Percentiles rank a stretch among this genome's conserved stretches.
These are phyloP conservation scores for Globodera ellingtonae DNA, from an alignment of 1,140 invertebrate genomes.

Conservation along the genomic window DNA sequence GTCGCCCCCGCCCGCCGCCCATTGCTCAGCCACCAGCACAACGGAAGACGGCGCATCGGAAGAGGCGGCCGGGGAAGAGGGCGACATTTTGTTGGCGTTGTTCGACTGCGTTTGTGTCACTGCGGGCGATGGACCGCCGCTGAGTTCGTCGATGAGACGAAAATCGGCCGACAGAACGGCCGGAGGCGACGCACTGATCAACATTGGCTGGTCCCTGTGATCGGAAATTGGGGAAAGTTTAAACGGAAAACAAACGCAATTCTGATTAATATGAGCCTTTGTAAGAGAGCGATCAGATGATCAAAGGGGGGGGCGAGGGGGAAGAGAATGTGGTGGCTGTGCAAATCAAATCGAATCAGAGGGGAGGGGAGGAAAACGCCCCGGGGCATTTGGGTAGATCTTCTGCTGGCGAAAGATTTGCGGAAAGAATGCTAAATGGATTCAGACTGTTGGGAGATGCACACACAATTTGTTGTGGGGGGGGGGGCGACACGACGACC, in stretches of 20 bases:
- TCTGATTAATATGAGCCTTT: neutral
- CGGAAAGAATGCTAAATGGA: neutral
- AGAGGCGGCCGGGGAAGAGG: neutral
- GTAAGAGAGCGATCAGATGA: neutral
- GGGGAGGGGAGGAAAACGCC: neutral
- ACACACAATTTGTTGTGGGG: neutral
- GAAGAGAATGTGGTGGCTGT: neutral
- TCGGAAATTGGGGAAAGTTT: neutral
- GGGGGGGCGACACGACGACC: neutral
- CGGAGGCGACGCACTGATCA: slow-evolving; percentile 13
- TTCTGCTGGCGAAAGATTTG: neutral
- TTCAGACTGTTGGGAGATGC: neutral
- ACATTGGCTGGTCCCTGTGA: slow-evolving; percentile 7
- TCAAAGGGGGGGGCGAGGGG: too few species aligned
- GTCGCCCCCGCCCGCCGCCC: neutral
- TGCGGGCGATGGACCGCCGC: slow-evolving; percentile 9
- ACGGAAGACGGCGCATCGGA: slow-evolving; percentile 15
- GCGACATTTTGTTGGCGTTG: neutral
- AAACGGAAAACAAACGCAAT: neutral
- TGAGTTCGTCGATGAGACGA: slow-evolving; percentile 27
- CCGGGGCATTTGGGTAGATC: neutral
- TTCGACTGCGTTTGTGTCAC: neutral
- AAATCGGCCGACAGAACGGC: slow-evolving; percentile 5
- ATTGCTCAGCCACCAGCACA: slow-evolving; percentile 18
- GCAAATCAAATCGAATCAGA: neutral